Percentiles rank a stretch among this genome's conserved stretches.
Evolutionary conservation across 2,797 vertebrate species (phyloP).

Genomic region (Anisognathus igniventris): DNA sequence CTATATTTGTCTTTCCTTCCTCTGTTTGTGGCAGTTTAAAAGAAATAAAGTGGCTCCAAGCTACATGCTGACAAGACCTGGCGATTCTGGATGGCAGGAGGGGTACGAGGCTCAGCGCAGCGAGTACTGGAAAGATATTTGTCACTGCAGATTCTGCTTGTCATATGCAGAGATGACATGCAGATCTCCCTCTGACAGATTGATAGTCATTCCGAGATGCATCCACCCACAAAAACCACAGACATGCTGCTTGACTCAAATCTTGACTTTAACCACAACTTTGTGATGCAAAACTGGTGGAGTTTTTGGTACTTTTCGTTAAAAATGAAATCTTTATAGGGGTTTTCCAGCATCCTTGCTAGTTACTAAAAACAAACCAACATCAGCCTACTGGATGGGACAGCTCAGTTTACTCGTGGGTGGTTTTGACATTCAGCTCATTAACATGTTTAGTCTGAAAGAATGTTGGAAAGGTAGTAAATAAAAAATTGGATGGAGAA

Average conservation of each 20-base stretch:
- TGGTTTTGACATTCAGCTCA: constrained; percentile 53
- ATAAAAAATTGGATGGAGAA: neutral
- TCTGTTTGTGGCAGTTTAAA: neutral
- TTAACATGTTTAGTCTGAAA: constrained; percentile 52
- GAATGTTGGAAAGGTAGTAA: constrained; percentile 43
- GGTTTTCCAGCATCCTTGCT: constrained; percentile 76
- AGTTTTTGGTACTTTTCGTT: constrained; percentile 84
- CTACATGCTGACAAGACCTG: neutral
- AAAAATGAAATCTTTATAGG: constrained; percentile 76
- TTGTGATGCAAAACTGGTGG: constrained; percentile 81
- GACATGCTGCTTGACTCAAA: constrained; percentile 75
- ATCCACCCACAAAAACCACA: constrained; percentile 81
- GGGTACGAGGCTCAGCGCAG: neutral
- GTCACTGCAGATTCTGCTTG: constrained; percentile 52
- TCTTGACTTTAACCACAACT: constrained; percentile 73
- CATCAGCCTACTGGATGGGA: constrained; percentile 36
- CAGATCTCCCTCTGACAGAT: constrained; percentile 66
- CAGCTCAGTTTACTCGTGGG: constrained; percentile 38
- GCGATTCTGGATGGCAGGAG: neutral
- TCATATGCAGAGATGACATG: constrained; percentile 63
- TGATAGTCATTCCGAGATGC: constrained; percentile 63
- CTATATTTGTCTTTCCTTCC: constrained; percentile 8
- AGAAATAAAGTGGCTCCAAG: neutral
- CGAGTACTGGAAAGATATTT: constrained; percentile 37
- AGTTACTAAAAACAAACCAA: constrained; percentile 68